Evolutionary conservation across 2,888 invertebrate species (phyloP), one percentile per base, ranked within the genome.

Genomic region (Ptilodon capucinus): DNA sequence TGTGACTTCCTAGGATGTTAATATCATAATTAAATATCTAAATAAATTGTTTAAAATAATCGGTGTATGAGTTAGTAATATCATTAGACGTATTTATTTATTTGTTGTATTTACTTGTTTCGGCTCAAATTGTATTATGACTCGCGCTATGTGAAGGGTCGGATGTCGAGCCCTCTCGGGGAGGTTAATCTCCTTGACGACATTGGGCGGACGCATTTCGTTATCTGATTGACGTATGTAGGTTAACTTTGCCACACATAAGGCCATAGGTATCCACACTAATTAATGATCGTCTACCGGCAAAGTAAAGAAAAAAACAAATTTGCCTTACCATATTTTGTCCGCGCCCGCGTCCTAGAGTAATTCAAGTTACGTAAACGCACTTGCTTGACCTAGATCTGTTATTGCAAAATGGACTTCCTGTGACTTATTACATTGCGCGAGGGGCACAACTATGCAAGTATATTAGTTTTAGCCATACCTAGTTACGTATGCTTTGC

Each of bases 371-470:
- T 68, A 74, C 64, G 63, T 69, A 75, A 68, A 64, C 61, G 46
- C 65, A 67, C 64, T 73, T 69, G 69, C 68, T 75, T 77, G 78
- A 72, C 76, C 77, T 63, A 81, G 68, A 75, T 81, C 62, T 63
- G 43, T 38, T 57, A 68, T 74, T 74, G 70, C 73, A 48, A 73
- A 75, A 74, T 63, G 46, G 51, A 59, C 58, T 61, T 61, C 60
- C 64, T 64, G 60, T 63, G 65, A 48, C 40, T 60, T 51, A 51
- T 48, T 56, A 50, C 21, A 11, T n/a, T 25, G 25, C 17, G 17
- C 17, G 17, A 18, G 35, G 18, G 11, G 17, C 32, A 14, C 14
- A 13, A n/a, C 8, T 32, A 14, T 32, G n/a, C n/a, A 32, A 2
- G 30, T 30, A n/a, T 23, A 23, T 23, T 23, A 23, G 7, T 4